Conservation (phyloP, 2,113 vertebrate species). For the Otolemur garnettii region DNA sequence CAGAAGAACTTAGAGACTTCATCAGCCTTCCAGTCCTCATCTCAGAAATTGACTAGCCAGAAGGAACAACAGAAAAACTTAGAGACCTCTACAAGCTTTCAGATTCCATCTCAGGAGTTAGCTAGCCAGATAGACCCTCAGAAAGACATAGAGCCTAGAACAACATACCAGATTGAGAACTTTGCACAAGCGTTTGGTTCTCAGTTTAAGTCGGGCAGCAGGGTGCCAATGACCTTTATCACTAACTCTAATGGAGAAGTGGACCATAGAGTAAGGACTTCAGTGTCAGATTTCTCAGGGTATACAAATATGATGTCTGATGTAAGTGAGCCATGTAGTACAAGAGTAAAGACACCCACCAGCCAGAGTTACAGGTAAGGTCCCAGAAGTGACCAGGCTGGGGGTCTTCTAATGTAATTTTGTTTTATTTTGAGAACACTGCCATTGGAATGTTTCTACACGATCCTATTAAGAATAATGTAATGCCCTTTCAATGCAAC, state of each 20-base stretch:
- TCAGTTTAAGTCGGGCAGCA: conserved; percentile 98
- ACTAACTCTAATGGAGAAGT: conserved; percentile 95
- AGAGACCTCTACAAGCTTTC: conserved; percentile 93
- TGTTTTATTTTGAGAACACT: conserved; percentile 97
- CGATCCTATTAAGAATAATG: conserved; percentile 97
- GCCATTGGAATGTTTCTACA: conserved; percentile 99
- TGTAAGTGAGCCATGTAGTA: conserved; percentile 98
- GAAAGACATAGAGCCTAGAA: conserved; percentile 94
- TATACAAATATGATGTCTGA: conserved; percentile 99
- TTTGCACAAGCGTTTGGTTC: conserved; percentile 99
- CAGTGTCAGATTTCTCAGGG: conserved; percentile 99
- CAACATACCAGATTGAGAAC: conserved; percentile 99
- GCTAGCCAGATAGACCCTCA: conserved; percentile 94
- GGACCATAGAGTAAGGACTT: conserved; percentile 98
- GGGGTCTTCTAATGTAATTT: conserved; percentile 91
- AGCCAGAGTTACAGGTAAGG: conserved; percentile 99
- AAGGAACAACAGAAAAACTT: conserved; percentile 95
- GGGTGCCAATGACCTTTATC: conserved; percentile 97
- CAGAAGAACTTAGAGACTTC: conserved; percentile 93
- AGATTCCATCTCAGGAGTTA: conserved; percentile 94
- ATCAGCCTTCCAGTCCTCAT: conserved; percentile 93
- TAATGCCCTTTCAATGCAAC: conserved; percentile 99
- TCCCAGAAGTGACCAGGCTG: conserved; percentile 89
- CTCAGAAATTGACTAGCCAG: conserved; percentile 95
- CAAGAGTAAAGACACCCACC: conserved; percentile 98